phyloP scores from a whole-genome alignment of 2,113 vertebrate genomes.

The Acanthochromis polyacanthus region DNA sequence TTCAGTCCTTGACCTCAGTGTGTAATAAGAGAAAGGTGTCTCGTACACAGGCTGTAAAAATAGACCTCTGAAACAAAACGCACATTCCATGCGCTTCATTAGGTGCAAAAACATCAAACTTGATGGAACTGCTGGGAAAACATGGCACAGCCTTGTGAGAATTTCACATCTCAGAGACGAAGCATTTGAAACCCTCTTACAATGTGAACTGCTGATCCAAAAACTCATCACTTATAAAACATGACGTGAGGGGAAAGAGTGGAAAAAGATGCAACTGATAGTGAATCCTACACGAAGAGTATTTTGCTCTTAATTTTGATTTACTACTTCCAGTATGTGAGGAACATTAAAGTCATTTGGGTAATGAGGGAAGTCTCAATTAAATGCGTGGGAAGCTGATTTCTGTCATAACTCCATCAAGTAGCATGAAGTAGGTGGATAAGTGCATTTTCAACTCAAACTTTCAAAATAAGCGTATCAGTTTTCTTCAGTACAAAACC shows the following conservation, averaged over 20 bases:
- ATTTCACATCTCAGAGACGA: neutral
- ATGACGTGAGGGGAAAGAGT: neutral
- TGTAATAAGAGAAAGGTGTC: conserved; percentile 41
- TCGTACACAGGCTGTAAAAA: conserved; percentile 22
- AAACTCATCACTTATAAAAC: neutral
- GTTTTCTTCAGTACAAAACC: neutral
- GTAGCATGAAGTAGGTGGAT: too few species aligned
- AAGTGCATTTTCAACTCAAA: neutral
- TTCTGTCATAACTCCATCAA: neutral
- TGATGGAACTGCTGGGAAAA: neutral
- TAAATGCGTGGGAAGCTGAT: neutral
- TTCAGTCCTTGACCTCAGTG: conserved; percentile 29
- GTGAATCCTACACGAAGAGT: neutral
- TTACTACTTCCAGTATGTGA: conserved; percentile 6
- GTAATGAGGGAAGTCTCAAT: conserved; percentile 36
- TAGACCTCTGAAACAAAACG: conserved; percentile 25
- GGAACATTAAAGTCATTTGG: conserved; percentile 28
- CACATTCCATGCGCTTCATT: conserved; percentile 1
- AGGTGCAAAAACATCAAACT: neutral
- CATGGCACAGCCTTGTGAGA: neutral
- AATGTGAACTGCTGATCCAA: neutral
- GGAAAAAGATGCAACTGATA: neutral
- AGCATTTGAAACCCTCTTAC: neutral
- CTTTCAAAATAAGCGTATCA: neutral
- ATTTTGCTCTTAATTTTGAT: conserved; percentile 7